Percentiles rank a stretch among this genome's conserved stretches.
Evolutionary conservation across 1,140 invertebrate genomes (phyloP).

Genomic region (Dysdera silvatica): DNA sequence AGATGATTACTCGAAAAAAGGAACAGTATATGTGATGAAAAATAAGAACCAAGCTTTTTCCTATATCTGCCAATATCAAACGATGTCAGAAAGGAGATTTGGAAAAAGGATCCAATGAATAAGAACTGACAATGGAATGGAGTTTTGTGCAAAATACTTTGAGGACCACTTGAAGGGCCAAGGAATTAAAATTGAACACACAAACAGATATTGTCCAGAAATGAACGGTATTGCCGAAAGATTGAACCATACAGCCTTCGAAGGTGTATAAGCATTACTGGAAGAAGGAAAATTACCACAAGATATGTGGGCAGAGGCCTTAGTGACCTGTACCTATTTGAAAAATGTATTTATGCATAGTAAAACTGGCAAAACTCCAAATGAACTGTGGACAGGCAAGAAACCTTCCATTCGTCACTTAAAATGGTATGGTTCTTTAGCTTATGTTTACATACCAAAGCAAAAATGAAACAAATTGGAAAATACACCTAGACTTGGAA

Average conservation of each 20-base stretch:
- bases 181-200: conserved; percentile 41
- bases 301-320: conserved; percentile 4
- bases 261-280: conserved; percentile 41
- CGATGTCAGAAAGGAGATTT: no score
- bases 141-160: no score
- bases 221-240: conserved; percentile 49
- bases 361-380: conserved; percentile 36
- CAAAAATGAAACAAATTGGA: conserved; percentile 28
- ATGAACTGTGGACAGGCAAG: conserved; percentile 25
- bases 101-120: no score
- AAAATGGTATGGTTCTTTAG: not conserved
- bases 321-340: not conserved
- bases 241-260: conserved; percentile 43
- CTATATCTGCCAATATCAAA: no score
- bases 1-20: no score
- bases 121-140: no score
- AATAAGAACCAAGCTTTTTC: no score
- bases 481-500: not conserved
- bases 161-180: not conserved
- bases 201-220: conserved; percentile 46
- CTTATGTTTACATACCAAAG: conserved; percentile 8
- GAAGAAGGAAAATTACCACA: conserved; percentile 34
- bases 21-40: no score
- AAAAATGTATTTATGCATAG: not conserved
- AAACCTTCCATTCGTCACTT: conserved; percentile 5